Conservation (phyloP, 2,113 vertebrate species). For the Xenopus laevis region DNA sequence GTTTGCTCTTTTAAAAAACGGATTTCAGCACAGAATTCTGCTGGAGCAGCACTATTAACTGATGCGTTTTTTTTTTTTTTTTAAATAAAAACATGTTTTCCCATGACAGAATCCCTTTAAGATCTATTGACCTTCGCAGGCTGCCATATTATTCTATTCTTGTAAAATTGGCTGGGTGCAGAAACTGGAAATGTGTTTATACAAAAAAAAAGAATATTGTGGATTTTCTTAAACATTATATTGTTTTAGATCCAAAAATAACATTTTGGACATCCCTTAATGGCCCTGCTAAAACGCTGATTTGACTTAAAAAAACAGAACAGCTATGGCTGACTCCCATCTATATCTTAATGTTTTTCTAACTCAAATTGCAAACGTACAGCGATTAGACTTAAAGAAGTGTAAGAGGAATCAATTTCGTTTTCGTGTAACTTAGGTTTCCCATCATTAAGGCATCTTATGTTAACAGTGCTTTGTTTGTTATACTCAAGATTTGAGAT, state of each 20-base stretch:
- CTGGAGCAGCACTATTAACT: too few species aligned
- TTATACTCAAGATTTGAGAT: neutral
- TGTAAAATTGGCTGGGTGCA: constrained; percentile 35
- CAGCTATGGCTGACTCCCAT: constrained; percentile 11
- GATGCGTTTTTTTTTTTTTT: too few species aligned
- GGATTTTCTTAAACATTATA: constrained; percentile 24
- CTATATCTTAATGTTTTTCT: constrained; percentile 17
- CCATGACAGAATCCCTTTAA: too few species aligned
- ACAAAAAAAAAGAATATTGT: constrained; percentile 23
- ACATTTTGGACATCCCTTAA: constrained; percentile 25
- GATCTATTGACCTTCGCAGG: too few species aligned
- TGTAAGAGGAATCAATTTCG: too few species aligned
- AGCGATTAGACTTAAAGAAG: too few species aligned
- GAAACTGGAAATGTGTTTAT: constrained; percentile 32
- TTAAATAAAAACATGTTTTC: too few species aligned
- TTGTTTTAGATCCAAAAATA: constrained; percentile 20
- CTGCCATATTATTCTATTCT: neutral
- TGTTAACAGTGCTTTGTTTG: constrained; percentile 5
- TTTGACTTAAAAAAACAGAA: constrained; percentile 11
- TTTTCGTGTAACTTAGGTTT: neutral
- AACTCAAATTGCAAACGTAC: too few species aligned
- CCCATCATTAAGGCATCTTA: neutral
- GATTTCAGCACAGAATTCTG: too few species aligned
- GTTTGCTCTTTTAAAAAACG: too few species aligned
- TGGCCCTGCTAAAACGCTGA: neutral